Evolutionary conservation across 2,113 vertebrate species (phyloP), one percentile per base, ranked within the genome.

Genomic region (Noturus placidus): DNA sequence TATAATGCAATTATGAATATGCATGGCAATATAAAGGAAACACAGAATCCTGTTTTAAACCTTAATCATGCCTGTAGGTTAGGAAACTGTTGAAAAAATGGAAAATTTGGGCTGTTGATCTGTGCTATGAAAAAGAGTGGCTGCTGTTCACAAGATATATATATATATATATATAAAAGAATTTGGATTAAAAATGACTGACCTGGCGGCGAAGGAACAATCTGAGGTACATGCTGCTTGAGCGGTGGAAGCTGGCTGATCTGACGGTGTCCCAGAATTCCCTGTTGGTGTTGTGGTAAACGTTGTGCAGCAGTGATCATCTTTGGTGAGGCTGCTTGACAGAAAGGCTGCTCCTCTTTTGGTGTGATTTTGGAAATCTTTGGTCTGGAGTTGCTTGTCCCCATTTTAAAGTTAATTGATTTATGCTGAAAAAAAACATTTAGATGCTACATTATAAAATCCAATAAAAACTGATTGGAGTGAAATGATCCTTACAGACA

Each of bases 341-440:
- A 35, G 38, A 22, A 22, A 35, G 72, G 83, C 57, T 87, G 82
- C 74, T 52, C 88, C 38, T 91, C 83, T 88, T 89, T 90, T 56
- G 94, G 93, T 59, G 87, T 91, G 25, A 95, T 93, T 89, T 92
- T 91, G 81, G 80, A 87, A 89, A 89, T 85, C 86, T 92, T 90
- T 83, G 90, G 84, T 92, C 93, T 93, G 88, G 94, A 93, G 77
- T 89, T 90, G 72, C 69, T 89, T 5, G 91, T 93, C n/a, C 94
- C 94, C 93, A 95, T 94, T 87, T 74, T 84, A 83, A 20, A 59
- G 1, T 84, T 19, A 35, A 38, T 59, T 33, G 25, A 78, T 27
- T 52, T 50, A 77, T 2, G 25, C 42, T 77, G 25, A 50, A 27
- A 54, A 54, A 78, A 52, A 78, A 33, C 3, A 59, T 9, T n/a